These are phyloP conservation scores for Drosophila neoperkinsi DNA, from an alignment of 2,888 invertebrate species.

Conservation along the genomic window DNA sequence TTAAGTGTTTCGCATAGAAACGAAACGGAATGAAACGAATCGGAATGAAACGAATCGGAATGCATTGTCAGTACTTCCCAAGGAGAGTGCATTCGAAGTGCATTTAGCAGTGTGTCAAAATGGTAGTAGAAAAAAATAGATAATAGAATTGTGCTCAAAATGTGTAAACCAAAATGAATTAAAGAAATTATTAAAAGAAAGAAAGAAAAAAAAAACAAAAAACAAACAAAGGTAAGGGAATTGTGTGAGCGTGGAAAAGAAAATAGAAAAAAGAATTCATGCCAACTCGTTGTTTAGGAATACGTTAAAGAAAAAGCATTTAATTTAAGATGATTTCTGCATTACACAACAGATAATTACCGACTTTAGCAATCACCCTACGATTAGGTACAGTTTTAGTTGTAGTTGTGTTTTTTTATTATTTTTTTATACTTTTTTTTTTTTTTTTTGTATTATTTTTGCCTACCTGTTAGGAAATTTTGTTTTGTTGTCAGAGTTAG, in stretches of 20 bases:
- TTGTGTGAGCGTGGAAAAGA: neutral
- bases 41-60: constrained; percentile 5
- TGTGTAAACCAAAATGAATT: constrained; percentile 7
- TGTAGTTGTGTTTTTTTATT: constrained; percentile 7
- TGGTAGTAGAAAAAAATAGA: constrained; percentile 6
- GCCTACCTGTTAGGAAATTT: constrained; percentile 59
- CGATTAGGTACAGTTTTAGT: constrained; percentile 41
- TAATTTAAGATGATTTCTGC: neutral
- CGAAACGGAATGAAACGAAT: neutral
- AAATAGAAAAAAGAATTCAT: constrained; percentile 2
- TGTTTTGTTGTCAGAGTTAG: constrained; percentile 44
- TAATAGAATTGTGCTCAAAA: constrained; percentile 24
- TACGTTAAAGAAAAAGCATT: constrained; percentile 15
- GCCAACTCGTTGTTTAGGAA: constrained; percentile 1
- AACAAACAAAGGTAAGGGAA: neutral
- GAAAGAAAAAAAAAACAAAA: neutral
- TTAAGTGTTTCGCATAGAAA: neutral
- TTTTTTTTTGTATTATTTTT: constrained; percentile 18
- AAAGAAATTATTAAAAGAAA: neutral
- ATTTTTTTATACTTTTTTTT: constrained; percentile 1
- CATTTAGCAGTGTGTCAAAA: constrained; percentile 26
- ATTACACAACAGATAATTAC: constrained; percentile 28
- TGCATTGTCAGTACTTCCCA: constrained; percentile 9
- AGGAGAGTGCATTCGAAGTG: constrained; percentile 21
- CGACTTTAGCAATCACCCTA: constrained; percentile 54